These are phyloP conservation scores for Proteles cristata DNA, from an alignment of 2,113 vertebrate genomes.

Conservation along the genomic window DNA sequence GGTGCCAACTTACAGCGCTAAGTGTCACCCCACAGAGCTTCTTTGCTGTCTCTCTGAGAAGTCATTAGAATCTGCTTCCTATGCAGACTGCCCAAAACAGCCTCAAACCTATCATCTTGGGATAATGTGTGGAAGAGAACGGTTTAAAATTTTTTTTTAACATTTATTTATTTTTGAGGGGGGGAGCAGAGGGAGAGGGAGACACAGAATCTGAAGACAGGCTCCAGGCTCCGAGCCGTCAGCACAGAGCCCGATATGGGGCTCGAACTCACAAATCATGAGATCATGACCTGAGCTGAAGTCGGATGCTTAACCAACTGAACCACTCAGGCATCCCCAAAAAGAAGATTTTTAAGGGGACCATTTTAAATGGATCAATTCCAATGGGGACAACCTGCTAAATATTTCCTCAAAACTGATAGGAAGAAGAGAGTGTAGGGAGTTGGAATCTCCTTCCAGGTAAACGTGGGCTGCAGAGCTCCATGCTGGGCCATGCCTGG, in stretches of 20 bases:
- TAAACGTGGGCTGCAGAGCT: neutral
- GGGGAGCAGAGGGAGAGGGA: too few species aligned
- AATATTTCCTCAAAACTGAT: neutral
- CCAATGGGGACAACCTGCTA: neutral
- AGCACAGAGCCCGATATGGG: too few species aligned
- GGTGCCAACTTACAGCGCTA: rapidly evolving
- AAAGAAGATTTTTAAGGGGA: neutral
- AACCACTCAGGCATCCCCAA: too few species aligned
- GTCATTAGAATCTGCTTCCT: neutral
- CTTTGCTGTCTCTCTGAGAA: neutral
- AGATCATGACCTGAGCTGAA: too few species aligned
- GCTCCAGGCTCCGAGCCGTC: too few species aligned
- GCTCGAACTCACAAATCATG: too few species aligned
- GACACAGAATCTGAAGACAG: too few species aligned
- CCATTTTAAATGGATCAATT: neutral
- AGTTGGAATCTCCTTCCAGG: neutral
- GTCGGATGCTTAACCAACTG: too few species aligned
- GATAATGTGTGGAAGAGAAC: neutral
- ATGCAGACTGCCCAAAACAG: neutral
- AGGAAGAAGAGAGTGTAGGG: neutral
- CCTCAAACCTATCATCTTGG: neutral
- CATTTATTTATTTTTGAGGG: too few species aligned
- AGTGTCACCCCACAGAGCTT: neutral
- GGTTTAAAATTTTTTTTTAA: neutral
- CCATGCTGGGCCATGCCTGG: neutral